Conservation (phyloP, 2,113 vertebrate species). For the Athene noctua region DNA sequence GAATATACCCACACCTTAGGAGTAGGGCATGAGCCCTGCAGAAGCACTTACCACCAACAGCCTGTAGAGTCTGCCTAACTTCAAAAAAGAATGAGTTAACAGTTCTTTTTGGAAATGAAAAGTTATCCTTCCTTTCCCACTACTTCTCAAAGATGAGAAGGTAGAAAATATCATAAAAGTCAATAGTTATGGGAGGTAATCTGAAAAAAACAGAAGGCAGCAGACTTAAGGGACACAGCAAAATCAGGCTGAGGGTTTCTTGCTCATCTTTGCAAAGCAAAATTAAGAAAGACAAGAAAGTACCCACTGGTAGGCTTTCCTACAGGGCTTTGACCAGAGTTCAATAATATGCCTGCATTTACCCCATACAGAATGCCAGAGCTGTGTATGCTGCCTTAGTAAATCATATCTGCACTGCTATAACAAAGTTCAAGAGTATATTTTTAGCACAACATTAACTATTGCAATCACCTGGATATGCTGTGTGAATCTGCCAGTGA, state of each 20-base stretch:
- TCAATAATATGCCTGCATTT: neutral
- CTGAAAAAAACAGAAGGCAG: neutral
- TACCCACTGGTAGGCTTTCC: neutral
- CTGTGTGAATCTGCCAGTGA: neutral
- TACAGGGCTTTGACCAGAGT: neutral
- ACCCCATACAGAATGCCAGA: neutral
- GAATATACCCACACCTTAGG: neutral
- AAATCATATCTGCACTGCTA: neutral
- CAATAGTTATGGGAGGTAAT: neutral
- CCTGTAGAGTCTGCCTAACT: neutral
- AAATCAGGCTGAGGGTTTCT: neutral
- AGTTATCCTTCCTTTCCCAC: neutral
- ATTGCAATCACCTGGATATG: neutral
- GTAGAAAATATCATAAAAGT: neutral
- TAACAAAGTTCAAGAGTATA: neutral
- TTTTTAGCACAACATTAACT: neutral
- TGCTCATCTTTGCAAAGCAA: neutral
- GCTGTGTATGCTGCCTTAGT: neutral
- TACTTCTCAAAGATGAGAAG: neutral
- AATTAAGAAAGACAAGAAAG: neutral
- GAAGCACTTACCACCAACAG: neutral
- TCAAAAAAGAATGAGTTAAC: neutral
- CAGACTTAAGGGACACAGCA: neutral
- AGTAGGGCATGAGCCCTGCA: neutral
- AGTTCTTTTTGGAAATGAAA: neutral